These are phyloP conservation scores for Drosophila ambigua DNA, from an alignment of 1,140 invertebrate genomes.

Conservation along the genomic window DNA sequence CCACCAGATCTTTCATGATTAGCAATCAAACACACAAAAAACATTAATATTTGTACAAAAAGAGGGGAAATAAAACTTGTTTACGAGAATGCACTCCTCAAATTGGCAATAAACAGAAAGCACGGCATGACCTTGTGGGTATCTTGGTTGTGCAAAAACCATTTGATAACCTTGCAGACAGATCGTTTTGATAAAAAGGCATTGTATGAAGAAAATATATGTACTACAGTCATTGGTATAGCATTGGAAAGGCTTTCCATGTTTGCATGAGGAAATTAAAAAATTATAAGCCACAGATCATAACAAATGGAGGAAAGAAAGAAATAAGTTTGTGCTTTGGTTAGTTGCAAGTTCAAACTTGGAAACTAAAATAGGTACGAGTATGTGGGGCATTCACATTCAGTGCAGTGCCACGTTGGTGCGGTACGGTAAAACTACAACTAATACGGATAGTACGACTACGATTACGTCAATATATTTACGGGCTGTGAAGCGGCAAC, in stretches of 20 bases:
- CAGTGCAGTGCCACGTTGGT: too few relatives aligned
- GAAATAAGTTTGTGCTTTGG: constrained; percentile 2
- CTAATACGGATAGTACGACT: constrained; percentile 11
- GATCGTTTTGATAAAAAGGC: too few relatives aligned
- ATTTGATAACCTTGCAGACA: too few relatives aligned
- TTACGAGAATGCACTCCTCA: constrained; percentile 41
- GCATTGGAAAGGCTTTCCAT: too few relatives aligned
- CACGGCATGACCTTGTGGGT: not conserved
- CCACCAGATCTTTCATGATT: constrained; percentile 10
- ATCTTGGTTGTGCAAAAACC: too few relatives aligned
- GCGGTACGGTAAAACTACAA: too few relatives aligned
- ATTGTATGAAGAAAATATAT: too few relatives aligned
- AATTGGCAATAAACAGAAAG: constrained; percentile 33
- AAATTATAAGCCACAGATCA: too few relatives aligned
- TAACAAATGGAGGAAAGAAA: not conserved
- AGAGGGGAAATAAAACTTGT: constrained; percentile 28
- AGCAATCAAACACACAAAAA: constrained; percentile 31
- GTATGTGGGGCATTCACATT: not conserved
- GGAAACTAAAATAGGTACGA: too few relatives aligned
- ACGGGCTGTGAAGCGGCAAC: constrained; percentile 64
- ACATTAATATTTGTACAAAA: constrained; percentile 9
- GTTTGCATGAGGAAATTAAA: too few relatives aligned
- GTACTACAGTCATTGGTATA: too few relatives aligned
- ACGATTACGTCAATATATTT: constrained; percentile 62
- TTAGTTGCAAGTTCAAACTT: too few relatives aligned